Evolutionary conservation across 2,113 vertebrate species (phyloP).

Genomic region (Syngnathus scovelli): DNA sequence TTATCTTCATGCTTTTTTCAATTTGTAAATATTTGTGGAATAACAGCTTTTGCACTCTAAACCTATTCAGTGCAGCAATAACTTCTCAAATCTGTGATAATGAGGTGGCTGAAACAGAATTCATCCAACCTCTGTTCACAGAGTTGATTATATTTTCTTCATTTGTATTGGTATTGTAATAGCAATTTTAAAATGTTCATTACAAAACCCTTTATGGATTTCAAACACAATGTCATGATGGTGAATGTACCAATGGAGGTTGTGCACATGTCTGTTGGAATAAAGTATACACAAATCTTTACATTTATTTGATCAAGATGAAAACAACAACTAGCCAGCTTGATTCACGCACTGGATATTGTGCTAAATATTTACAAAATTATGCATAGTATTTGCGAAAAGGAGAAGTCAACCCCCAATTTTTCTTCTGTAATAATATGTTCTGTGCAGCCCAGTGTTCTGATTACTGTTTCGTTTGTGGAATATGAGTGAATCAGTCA

Average conservation of each 20-base stretch:
- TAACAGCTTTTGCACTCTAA: not conserved
- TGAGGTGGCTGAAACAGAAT: not conserved
- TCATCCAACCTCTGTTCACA: not conserved
- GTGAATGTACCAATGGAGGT: not conserved
- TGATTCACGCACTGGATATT: conserved; percentile 28
- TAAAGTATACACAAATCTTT: conserved; percentile 21
- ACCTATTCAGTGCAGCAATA: not conserved
- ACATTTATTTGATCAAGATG: conserved; percentile 45
- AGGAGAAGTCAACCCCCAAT: too few species aligned
- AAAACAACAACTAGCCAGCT: conserved; percentile 7
- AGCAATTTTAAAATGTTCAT: not conserved
- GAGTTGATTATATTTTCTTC: not conserved
- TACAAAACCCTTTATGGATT: not conserved
- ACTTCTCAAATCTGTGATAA: not conserved
- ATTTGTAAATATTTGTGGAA: not conserved
- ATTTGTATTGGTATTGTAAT: not conserved
- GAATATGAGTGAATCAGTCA: too few species aligned
- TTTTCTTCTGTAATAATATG: too few species aligned
- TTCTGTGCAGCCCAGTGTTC: too few species aligned
- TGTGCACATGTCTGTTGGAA: conserved; percentile 6
- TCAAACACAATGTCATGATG: not conserved
- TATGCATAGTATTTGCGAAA: not conserved
- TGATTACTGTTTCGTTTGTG: too few species aligned
- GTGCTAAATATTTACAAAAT: conserved; percentile 17
- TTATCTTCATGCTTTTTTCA: not conserved